Evolutionary conservation across 1,140 invertebrate genomes (phyloP), one percentile per base, ranked within the genome.

Genomic region (Drosophila paulistorum): DNA sequence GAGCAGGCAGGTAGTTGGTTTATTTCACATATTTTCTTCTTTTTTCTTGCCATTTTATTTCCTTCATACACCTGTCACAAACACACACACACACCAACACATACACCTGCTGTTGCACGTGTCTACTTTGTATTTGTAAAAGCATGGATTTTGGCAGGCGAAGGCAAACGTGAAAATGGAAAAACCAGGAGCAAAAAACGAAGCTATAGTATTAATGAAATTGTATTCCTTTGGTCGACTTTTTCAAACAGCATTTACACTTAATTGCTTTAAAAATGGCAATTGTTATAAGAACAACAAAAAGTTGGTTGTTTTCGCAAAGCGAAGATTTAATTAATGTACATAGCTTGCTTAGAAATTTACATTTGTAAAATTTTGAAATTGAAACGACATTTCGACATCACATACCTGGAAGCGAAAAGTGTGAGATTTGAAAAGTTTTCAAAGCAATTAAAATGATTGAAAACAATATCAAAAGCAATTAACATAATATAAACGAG

Each of bases 401-500:
- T 51, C 4, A 51, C 9, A 51, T 11, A 51, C 17, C 45, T 10
- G 2, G 11, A 1, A 48, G 45, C 7, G 7, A 48, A 51, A 48
- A 45, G 60, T 45, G 17, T 62, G 35, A 62, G 23, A 37, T 60
- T 60, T 59, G 10, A 51, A 57, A 74, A 84, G 75, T 71, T 68
- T 41, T 45, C 51, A 51, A 30, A 23, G 45, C 77, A 80, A 84
- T 84, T 84, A 84, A 84, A 55, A 77, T 84, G 74, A 84, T 80
- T 80, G 81, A 80, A 84, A 77, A 77, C 71, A 64, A 77, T 69
- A 77, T 73, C 45, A 23, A 23, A 33, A 60, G 68, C 69, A 84
- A 74, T 84, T 80, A 74, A 23, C 65, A 80, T 80, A 66, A 74
- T 65, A 70, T n/a, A 45, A 62, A 45, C 23, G 17, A 62, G 11